Percentiles rank a stretch among this genome's conserved stretches.
Evolutionary conservation across 2,888 invertebrate species (phyloP).

Genomic region (Aspidiotus rigidus): DNA sequence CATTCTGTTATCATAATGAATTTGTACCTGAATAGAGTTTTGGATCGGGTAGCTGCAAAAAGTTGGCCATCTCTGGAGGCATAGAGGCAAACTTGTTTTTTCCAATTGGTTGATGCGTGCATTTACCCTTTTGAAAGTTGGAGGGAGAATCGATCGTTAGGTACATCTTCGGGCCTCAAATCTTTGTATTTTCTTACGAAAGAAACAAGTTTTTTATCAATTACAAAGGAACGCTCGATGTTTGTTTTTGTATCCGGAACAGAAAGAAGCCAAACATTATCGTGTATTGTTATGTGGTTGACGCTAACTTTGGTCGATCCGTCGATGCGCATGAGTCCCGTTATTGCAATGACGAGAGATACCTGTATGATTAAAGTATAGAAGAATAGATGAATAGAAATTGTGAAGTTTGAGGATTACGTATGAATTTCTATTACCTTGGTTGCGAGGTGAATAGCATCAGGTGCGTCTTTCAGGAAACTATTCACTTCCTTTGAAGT

Average conservation of each 20-base stretch:
- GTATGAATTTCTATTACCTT: background rate
- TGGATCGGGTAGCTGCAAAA: background rate
- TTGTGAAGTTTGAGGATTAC: background rate
- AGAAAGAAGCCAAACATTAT: background rate
- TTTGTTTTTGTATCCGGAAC: background rate
- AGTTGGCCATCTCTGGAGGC: slow-evolving; percentile 9
- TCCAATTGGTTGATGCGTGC: slow-evolving; percentile 9
- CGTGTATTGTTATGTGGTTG: background rate
- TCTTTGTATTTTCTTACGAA: background rate
- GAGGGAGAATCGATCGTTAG: slow-evolving; percentile 1
- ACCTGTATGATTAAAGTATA: background rate
- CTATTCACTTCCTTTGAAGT: background rate
- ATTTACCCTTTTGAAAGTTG: slow-evolving; percentile 4
- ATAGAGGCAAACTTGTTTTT: slow-evolving; percentile 12
- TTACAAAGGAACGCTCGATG: background rate
- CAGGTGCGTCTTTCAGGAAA: background rate
- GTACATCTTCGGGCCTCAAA: background rate
- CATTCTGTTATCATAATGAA: background rate
- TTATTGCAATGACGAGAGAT: background rate
- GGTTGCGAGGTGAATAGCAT: background rate
- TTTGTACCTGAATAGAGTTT: slow-evolving; percentile 4
- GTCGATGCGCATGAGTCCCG: background rate
- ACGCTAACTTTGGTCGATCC: background rate
- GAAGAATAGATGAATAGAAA: background rate
- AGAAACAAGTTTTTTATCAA: background rate